Percentiles rank a stretch among this genome's conserved stretches.
phyloP scores from a whole-genome alignment of 2,113 vertebrate species.

The Zosterops hypoxanthus region DNA sequence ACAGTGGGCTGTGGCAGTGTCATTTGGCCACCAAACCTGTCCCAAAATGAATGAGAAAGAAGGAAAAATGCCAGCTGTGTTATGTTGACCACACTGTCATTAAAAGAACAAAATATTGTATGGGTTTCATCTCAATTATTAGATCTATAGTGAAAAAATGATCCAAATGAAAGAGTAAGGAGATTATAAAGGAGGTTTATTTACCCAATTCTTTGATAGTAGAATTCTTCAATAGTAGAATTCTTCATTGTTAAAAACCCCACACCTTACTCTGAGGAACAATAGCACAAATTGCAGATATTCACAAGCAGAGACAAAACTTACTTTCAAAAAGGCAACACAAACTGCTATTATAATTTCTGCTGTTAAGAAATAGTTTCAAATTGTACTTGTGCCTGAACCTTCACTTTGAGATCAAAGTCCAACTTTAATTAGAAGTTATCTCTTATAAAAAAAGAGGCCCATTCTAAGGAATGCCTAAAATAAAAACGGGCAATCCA shows the following conservation, averaged over 20 bases:
- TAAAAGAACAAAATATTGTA: background rate
- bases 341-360: background rate
- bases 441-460: background rate
- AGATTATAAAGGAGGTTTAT: background rate
- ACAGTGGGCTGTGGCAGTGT: background rate
- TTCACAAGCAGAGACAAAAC: background rate
- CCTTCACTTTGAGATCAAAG: background rate
- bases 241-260: background rate
- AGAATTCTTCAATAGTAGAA: background rate
- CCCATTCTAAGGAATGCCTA: background rate
- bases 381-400: background rate
- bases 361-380: background rate
- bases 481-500: background rate
- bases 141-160: background rate
- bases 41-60: background rate
- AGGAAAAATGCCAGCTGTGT: background rate
- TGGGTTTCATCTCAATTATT: background rate
- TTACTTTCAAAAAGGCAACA: background rate
- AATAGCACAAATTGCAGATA: background rate
- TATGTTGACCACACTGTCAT: background rate
- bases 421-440: background rate
- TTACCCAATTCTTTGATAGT: background rate
- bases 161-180: background rate
- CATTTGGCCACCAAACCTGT: background rate
- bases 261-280: background rate